phyloP scores from a whole-genome alignment of 2,888 invertebrate species.

The Keiferia lycopersicella region DNA sequence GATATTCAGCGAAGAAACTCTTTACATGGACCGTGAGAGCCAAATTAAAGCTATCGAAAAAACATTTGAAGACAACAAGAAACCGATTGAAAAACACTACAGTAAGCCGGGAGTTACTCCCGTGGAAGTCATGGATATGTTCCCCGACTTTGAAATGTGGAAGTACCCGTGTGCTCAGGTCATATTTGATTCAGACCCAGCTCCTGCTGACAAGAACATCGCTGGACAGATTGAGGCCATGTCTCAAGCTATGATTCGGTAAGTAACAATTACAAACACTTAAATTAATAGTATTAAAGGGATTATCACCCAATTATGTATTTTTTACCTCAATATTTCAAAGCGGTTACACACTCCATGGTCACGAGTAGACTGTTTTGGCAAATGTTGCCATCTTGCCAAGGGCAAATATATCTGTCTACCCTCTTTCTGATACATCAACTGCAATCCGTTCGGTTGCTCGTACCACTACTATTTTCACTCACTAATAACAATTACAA shows the following conservation, averaged over 20 bases:
- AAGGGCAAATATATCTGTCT: too few species aligned
- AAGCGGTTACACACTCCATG: too few species aligned
- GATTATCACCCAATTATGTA: too few species aligned
- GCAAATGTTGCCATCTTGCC: too few species aligned
- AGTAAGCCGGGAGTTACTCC: slow-evolving; percentile 97
- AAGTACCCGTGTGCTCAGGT: slow-evolving; percentile 99
- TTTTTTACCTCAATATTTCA: too few species aligned
- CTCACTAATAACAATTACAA: too few species aligned
- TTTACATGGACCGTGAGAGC: slow-evolving; percentile 97
- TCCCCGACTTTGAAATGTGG: slow-evolving; percentile 98
- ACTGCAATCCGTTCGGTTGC: too few species aligned
- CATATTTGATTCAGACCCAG: slow-evolving; percentile 99
- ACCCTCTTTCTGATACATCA: too few species aligned
- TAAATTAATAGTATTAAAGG: too few species aligned
- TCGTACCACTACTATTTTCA: too few species aligned
- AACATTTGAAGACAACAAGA: slow-evolving; percentile 95
- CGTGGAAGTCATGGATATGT: slow-evolving; percentile 91
- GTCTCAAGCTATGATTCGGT: slow-evolving; percentile 99
- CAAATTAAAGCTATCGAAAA: slow-evolving; percentile 99
- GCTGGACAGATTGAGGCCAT: slow-evolving; percentile 97
- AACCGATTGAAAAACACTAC: slow-evolving; percentile 94
- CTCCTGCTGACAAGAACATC: slow-evolving; percentile 92
- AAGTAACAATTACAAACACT: slow-evolving; percentile 34
- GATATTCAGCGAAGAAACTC: slow-evolving; percentile 93
- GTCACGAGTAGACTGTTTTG: too few species aligned